Conservation (phyloP, 2,888 invertebrate genomes). For the Epinotia ramella region DNA sequence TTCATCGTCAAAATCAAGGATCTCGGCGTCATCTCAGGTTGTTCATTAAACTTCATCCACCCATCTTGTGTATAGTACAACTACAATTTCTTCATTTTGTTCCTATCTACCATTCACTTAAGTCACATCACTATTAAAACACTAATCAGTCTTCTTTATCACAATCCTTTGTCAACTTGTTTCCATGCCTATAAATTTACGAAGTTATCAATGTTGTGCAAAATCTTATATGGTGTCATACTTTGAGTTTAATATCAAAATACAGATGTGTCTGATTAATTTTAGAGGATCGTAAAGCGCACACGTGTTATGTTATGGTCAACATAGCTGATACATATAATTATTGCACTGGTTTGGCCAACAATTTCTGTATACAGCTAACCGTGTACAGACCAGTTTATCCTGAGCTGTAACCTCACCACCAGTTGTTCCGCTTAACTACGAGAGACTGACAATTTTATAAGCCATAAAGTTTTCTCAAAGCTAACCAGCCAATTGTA, state of each 20-base stretch:
- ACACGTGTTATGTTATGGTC: constrained; percentile 66
- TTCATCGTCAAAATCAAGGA: constrained; percentile 69
- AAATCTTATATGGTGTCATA: constrained; percentile 58
- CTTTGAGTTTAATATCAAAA: constrained; percentile 50
- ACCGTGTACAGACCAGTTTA: constrained; percentile 52
- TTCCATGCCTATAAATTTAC: constrained; percentile 36
- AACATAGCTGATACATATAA: constrained; percentile 79
- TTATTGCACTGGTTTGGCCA: constrained; percentile 76
- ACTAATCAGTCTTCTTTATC: constrained; percentile 50
- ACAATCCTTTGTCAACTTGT: constrained; percentile 44
- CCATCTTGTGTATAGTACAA: constrained; percentile 1
- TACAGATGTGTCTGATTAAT: constrained; percentile 31
- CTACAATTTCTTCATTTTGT: constrained; percentile 51
- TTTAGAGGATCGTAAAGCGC: constrained; percentile 53
- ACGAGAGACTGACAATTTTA: background rate
- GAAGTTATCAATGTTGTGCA: constrained; percentile 28
- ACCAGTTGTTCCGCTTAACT: background rate
- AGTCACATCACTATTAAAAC: constrained; percentile 64
- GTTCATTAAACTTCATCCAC: background rate
- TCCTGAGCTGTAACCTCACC: background rate
- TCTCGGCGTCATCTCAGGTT: constrained; percentile 55
- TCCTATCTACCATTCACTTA: constrained; percentile 54
- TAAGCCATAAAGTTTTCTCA: constrained; percentile 27
- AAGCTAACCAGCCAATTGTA: constrained; percentile 21
- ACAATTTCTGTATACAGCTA: constrained; percentile 77